phyloP scores from a whole-genome alignment of 2,888 invertebrate genomes.

The Trichopria drosophilae region DNA sequence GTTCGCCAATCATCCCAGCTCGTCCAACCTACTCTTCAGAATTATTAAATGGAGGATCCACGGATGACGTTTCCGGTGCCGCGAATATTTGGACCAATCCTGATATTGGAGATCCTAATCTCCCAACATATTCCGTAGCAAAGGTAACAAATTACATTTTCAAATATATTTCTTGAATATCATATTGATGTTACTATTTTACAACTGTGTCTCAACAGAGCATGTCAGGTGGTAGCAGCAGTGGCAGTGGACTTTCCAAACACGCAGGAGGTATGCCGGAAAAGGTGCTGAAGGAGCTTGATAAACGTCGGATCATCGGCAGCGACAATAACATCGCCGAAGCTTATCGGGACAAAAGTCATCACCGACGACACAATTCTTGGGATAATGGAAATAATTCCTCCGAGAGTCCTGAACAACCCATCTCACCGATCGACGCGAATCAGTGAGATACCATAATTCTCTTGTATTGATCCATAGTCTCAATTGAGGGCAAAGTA shows the following conservation, averaged over 20 bases:
- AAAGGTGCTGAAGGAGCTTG: slow-evolving; percentile 68
- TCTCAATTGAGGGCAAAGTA: neutral
- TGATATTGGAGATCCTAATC: slow-evolving; percentile 41
- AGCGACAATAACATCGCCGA: slow-evolving; percentile 58
- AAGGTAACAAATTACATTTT: slow-evolving; percentile 40
- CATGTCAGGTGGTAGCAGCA: slow-evolving; percentile 8
- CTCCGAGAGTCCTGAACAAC: slow-evolving; percentile 43
- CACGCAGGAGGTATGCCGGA: slow-evolving; percentile 64
- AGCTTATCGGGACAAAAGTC: slow-evolving; percentile 51
- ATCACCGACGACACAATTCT: slow-evolving; percentile 52
- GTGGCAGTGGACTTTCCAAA: slow-evolving; percentile 38
- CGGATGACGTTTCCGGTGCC: slow-evolving; percentile 49
- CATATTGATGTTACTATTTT: slow-evolving; percentile 25
- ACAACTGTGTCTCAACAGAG: neutral
- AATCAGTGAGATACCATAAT: slow-evolving; percentile 34
- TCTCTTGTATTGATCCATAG: too few species aligned
- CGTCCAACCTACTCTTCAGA: slow-evolving; percentile 72
- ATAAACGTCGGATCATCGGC: slow-evolving; percentile 66
- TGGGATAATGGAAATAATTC: slow-evolving; percentile 52
- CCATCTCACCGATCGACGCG: slow-evolving; percentile 41
- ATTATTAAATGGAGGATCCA: slow-evolving; percentile 46
- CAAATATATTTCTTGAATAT: neutral
- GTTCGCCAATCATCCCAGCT: slow-evolving; percentile 81
- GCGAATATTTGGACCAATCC: slow-evolving; percentile 78
- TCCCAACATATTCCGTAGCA: slow-evolving; percentile 39